These are phyloP conservation scores for Triplophysa tibetana DNA, from an alignment of 2,113 vertebrate genomes.

Conservation along the genomic window DNA sequence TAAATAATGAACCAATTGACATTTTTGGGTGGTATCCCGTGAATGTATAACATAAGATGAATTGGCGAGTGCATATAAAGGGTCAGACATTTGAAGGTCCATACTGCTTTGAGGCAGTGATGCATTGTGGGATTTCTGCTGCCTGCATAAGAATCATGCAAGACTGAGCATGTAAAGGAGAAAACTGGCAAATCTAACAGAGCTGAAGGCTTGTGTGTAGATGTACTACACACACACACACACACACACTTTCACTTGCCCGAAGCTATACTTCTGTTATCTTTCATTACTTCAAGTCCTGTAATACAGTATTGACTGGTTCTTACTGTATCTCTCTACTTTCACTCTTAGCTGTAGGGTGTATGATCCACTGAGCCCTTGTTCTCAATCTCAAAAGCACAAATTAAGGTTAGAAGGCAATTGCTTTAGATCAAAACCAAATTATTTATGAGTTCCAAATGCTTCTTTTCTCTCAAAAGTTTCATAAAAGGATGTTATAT, in stretches of 20 bases:
- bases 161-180: conserved; percentile 22
- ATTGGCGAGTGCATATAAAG: background rate
- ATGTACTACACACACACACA: background rate
- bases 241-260: background rate
- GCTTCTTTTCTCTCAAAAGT: background rate
- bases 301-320: too few relatives aligned
- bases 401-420: background rate
- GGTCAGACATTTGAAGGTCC: background rate
- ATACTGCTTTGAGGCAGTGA: conserved; percentile 6
- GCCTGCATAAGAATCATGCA: conserved; percentile 30
- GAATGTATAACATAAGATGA: background rate
- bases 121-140: conserved; percentile 31
- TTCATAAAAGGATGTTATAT: too few relatives aligned
- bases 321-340: background rate
- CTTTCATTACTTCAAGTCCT: background rate
- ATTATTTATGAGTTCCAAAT: conserved; percentile 19
- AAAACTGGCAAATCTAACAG: background rate
- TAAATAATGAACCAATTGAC: too few relatives aligned
- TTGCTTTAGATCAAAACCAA: background rate
- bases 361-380: background rate
- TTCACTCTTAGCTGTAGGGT: background rate
- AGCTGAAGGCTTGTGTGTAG: background rate
- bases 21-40: background rate
- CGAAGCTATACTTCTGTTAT: background rate
- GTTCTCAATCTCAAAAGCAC: background rate